Evolutionary conservation across 2,797 vertebrate species (phyloP), one percentile per base, ranked within the genome.

Genomic region (Acipenser transmontanus): DNA sequence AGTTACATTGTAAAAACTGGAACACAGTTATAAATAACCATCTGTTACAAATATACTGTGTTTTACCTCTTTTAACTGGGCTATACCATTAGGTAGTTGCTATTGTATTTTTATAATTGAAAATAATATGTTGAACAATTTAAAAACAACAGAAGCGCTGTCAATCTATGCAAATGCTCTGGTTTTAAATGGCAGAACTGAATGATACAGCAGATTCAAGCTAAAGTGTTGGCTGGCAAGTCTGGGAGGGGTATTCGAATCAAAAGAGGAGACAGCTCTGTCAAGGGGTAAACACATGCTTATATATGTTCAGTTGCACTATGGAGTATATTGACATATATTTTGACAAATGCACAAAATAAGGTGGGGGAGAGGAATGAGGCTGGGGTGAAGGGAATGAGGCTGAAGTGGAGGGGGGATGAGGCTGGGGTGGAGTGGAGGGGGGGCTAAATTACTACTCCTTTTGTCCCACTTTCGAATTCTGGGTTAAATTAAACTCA

Each of bases 401-500:
- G 34, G 17, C 17, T 17, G 17, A 1, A 17, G 17, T 17, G 8
- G 12, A 54, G 12, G 12, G 51, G 8, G 12, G 8, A 54, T 54
- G 51, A 54, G 12, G 52, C 8, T 54, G 52, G 52, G 51, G 52
- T 34, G 34, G 34, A 4, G 34, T 3, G 34, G 34, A 4, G 34
- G 34, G 71, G 61, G 1, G 14, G 50, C 52, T 8, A 64, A 68
- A 50, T 84, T 76, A 72, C 82, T 77, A 79, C 87, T 81, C 80
- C 20, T 81, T 75, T 81, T 80, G 82, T 73, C 74, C 82, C 84
- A 84, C 85, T 86, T 83, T 87, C 90, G n/a, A n/a, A 54, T n/a
- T 9, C 52, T n/a, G 80, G 82, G 68, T 82, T 90, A 82, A 93
- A 91, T 91, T 87, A 88, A 91, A 91, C 82, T 84, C 73, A 79